Evolutionary conservation across 2,888 invertebrate species (phyloP).

Genomic region (Mimachlamys varia): DNA sequence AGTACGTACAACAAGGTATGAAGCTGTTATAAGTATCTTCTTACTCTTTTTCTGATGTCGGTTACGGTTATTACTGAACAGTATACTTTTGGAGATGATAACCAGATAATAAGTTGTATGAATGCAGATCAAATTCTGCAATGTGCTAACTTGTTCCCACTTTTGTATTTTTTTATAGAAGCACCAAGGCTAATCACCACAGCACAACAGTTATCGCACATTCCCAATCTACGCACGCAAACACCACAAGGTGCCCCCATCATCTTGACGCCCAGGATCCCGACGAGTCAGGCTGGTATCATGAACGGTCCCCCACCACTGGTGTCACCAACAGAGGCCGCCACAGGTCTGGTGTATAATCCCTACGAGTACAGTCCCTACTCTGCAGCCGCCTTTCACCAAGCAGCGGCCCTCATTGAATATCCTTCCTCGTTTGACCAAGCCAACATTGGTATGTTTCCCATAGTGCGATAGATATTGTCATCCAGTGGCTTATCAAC

Average conservation of each 20-base stretch:
- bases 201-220: constrained; percentile 61
- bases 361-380: constrained; percentile 72
- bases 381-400: constrained; percentile 53
- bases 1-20: neutral
- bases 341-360: constrained; percentile 70
- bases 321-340: constrained; percentile 86
- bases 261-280: constrained; percentile 89
- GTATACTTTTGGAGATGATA: too few species aligned
- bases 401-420: constrained; percentile 69
- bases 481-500: constrained; percentile 8
- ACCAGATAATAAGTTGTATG: neutral
- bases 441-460: constrained; percentile 75
- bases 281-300: constrained; percentile 65
- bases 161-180: constrained; percentile 56
- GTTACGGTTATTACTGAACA: neutral
- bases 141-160: neutral
- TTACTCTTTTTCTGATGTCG: neutral
- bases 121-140: neutral
- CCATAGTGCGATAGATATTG: constrained; percentile 47
- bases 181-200: constrained; percentile 67
- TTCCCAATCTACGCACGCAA: constrained; percentile 82
- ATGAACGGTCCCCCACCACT: constrained; percentile 84
- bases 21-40: neutral
- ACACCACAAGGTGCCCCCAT: constrained; percentile 95
- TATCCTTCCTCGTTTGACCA: constrained; percentile 74